These are phyloP conservation scores for Parelbella ahira DNA, from an alignment of 2,888 invertebrate species.

Conservation along the genomic window DNA sequence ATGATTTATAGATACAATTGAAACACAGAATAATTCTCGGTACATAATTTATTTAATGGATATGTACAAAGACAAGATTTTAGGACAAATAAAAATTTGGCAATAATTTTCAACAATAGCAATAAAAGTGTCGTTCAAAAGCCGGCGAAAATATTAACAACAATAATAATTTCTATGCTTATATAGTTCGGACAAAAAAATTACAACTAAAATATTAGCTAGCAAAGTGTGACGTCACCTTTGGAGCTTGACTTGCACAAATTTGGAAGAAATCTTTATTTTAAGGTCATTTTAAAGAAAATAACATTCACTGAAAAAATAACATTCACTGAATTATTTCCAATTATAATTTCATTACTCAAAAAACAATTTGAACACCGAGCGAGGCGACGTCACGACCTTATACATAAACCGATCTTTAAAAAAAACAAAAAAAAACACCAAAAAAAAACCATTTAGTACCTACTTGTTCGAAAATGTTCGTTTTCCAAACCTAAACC, in stretches of 20 bases:
- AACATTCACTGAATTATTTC: too few relatives aligned
- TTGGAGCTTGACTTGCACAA: too few relatives aligned
- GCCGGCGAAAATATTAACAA: conserved; percentile 63
- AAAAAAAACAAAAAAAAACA: too few relatives aligned
- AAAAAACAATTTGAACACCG: too few relatives aligned
- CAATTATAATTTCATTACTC: too few relatives aligned
- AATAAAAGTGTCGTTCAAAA: conserved; percentile 60
- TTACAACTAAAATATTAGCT: too few relatives aligned
- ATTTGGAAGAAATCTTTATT: too few relatives aligned
- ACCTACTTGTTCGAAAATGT: conserved; percentile 45
- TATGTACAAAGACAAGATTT: conserved; percentile 76
- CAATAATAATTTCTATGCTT: conserved; percentile 60
- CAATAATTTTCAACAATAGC: conserved; percentile 75
- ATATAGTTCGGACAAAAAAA: conserved; percentile 50
- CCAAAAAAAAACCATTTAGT: too few relatives aligned
- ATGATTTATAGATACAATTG: too few relatives aligned
- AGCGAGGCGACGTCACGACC: conserved; percentile 39
- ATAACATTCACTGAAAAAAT: too few relatives aligned
- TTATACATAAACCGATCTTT: conserved; percentile 40
- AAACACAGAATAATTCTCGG: conserved; percentile 52
- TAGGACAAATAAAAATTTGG: conserved; percentile 75
- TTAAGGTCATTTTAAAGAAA: too few relatives aligned
- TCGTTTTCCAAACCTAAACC: conserved; percentile 61
- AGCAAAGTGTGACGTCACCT: conserved; percentile 40
- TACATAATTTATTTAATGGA: conserved; percentile 78